phyloP scores from a whole-genome alignment of 2,113 vertebrate species.

The Siniperca knerii region DNA sequence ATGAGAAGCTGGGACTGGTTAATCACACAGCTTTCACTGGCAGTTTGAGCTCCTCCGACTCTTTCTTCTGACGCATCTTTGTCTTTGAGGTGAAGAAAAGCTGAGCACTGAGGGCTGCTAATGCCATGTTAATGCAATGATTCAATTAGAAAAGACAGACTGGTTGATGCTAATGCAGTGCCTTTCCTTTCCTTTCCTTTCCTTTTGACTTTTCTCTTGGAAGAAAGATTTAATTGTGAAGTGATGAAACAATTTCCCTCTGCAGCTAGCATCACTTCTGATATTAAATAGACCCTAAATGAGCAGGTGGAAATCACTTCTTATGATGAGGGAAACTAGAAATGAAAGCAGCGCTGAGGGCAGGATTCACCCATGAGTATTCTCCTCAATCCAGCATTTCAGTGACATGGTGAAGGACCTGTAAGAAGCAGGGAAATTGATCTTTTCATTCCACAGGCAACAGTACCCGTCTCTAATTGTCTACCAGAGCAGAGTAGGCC shows the following conservation, averaged over 20 bases:
- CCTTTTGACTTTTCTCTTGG: neutral
- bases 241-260: slow-evolving; percentile 42
- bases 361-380: slow-evolving; percentile 19
- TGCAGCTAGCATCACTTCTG: slow-evolving; percentile 31
- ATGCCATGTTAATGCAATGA: slow-evolving; percentile 41
- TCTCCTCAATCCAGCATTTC: slow-evolving; percentile 25
- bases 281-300: slow-evolving; percentile 33
- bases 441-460: slow-evolving; percentile 50
- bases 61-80: slow-evolving; percentile 24
- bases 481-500: slow-evolving; percentile 35
- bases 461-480: slow-evolving; percentile 68
- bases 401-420: slow-evolving; percentile 44
- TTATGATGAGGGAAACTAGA: slow-evolving; percentile 29
- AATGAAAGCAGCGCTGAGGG: slow-evolving; percentile 21
- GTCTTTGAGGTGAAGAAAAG: slow-evolving; percentile 44
- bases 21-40: slow-evolving; percentile 58
- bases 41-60: slow-evolving; percentile 51
- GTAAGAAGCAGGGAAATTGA: slow-evolving; percentile 51
- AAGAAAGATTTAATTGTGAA: slow-evolving; percentile 29
- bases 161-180: neutral
- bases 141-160: slow-evolving; percentile 40
- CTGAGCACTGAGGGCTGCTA: slow-evolving; percentile 30
- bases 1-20: slow-evolving; percentile 56
- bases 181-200: neutral
- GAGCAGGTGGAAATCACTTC: slow-evolving; percentile 34